Conservation (phyloP, 2,797 vertebrate genomes). For the Sebastes nivosus region DNA sequence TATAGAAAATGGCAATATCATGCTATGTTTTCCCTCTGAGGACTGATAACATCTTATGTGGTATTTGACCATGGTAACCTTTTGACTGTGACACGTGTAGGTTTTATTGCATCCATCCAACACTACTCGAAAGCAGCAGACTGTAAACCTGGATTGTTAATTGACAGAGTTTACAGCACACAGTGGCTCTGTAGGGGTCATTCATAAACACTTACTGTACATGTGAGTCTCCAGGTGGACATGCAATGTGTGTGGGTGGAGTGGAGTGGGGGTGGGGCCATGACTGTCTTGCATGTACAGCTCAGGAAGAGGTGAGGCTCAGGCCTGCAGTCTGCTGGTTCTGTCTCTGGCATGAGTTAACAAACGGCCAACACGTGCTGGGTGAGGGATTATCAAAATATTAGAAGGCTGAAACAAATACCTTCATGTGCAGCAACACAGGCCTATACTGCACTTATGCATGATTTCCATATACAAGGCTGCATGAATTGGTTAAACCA, state of each 20-base stretch:
- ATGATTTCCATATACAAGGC: neutral
- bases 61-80: neutral
- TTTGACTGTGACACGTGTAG: neutral
- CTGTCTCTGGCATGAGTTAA: slow-evolving; percentile 76
- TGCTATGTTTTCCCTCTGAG: neutral
- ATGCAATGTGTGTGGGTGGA: slow-evolving; percentile 72
- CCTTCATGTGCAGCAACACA: slow-evolving; percentile 38
- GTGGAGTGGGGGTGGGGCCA: slow-evolving; percentile 29
- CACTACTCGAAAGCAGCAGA: neutral
- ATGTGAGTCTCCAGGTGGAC: slow-evolving; percentile 73
- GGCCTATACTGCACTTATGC: neutral
- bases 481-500: neutral
- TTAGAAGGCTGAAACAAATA: slow-evolving; percentile 64
- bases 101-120: neutral
- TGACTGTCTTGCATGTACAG: slow-evolving; percentile 38
- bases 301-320: slow-evolving; percentile 64
- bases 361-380: slow-evolving; percentile 78
- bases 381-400: slow-evolving; percentile 73
- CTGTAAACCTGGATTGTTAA: slow-evolving; percentile 21
- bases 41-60: neutral
- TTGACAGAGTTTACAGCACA: slow-evolving; percentile 41
- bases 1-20: neutral
- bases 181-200: neutral
- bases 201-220: slow-evolving; percentile 55
- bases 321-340: slow-evolving; percentile 57